Base-by-base conservation (phyloP, 2,113 vertebrate genomes). In the Arenaria interpres region DNA sequence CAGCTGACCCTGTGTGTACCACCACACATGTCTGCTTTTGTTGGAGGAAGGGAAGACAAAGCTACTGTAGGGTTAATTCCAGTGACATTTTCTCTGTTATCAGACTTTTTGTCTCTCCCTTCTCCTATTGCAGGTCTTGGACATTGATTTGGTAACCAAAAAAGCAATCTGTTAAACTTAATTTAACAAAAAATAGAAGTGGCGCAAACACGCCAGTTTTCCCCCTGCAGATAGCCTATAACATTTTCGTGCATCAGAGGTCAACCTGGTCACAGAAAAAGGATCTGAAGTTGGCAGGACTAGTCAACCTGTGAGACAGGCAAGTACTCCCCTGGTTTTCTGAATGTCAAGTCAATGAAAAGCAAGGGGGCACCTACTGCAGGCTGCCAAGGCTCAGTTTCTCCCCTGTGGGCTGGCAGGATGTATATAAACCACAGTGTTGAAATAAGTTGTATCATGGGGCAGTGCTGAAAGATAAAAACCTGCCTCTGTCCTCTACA, bases 381-480 rank as follows among this genome's bases (percentile, higher is more conserved):
- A 41, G 77, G 60, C 74, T 59, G 57, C 84, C 73, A n/a, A 19
- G 56, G 73, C 73, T 88, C 83, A 54, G 41, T 11, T 19, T 51
- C 74, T 51, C 50, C 73, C 35, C 73, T 1, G 14, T 1, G 57
- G 74, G 68, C 84, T 75, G 78, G 60, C 88, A 84, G 90, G 85
- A 64, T 13, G 83, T 3, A 43, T 79, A 72, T 28, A 88, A 96
- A 95, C 91, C 96, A 94, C 95, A 86, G 89, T 78, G 92, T 1
- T 57, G 93, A 62, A 77, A 63, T 35, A 37, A 48, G 59, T 45
- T 76, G 74, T 57, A 66, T 68, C 72, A 17, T 1, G 22, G 83
- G 66, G 62, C 82, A 76, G 75, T 77, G 77, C 75, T 39, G 45
- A 39, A 73, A 72, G 86, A 54, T 15, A 45, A 66, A 85, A 5